These are phyloP conservation scores for Palythoa caribaeorum DNA, from an alignment of 92 coral and sea anemone species.

Conservation along the genomic window DNA sequence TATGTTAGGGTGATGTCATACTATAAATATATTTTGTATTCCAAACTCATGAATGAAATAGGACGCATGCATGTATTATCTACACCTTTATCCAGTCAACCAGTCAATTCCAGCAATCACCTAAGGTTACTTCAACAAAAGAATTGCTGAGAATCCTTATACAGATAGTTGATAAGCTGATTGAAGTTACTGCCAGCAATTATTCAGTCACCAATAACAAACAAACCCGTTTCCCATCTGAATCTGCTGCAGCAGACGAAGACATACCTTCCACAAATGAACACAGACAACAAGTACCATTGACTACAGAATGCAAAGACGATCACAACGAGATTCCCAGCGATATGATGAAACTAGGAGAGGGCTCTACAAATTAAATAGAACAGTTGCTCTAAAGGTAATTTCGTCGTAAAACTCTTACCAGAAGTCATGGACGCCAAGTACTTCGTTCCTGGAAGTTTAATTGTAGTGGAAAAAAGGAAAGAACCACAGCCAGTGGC, in stretches of 20 bases:
- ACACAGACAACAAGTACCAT: background rate
- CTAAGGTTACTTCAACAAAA: background rate
- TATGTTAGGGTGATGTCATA: no score
- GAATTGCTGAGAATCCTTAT: background rate
- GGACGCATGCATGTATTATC: no score
- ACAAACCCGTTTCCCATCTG: background rate
- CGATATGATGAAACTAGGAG: background rate
- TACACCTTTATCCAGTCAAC: background rate
- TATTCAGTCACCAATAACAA: background rate
- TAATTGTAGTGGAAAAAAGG: background rate
- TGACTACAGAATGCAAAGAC: background rate
- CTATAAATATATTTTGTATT: no score
- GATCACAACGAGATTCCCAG: background rate
- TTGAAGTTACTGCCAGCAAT: background rate
- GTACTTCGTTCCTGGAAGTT: background rate
- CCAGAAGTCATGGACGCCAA: background rate
- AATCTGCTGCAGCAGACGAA: background rate
- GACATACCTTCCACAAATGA: background rate
- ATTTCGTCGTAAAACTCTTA: background rate
- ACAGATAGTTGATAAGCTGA: background rate
- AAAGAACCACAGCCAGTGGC: background rate
- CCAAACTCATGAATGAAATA: no score
- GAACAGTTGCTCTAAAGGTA: constrained; percentile 10
- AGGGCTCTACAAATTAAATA: background rate
- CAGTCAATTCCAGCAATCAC: background rate